A percentile compares a stretch with the other conserved stretches of the same genome.
These are phyloP conservation scores for Eretmochelys imbricata DNA, from an alignment of 2,113 vertebrate genomes.

Conservation along the genomic window DNA sequence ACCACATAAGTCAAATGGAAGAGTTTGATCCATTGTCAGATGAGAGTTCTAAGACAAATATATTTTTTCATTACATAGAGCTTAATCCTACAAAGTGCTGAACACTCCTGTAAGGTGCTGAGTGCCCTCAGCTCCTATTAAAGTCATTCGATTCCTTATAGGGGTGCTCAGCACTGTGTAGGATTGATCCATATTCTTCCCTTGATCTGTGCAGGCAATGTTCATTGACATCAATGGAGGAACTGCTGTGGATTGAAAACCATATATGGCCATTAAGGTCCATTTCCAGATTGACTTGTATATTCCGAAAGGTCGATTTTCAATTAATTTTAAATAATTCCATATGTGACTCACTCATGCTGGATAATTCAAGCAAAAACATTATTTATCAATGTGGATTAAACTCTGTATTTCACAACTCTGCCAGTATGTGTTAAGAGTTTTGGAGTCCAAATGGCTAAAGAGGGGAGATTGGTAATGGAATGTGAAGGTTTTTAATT, in stretches of 20 bases:
- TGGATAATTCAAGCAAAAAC: neutral
- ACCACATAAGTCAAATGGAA: neutral
- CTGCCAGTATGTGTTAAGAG: neutral
- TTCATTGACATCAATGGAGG: rapidly evolving
- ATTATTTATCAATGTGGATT: neutral
- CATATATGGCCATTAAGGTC: neutral
- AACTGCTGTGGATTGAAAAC: neutral
- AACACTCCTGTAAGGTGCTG: neutral
- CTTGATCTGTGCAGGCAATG: neutral
- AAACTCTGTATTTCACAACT: neutral
- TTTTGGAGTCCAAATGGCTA: neutral
- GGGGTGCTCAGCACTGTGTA: neutral
- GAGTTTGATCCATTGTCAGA: neutral
- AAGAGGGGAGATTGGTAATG: neutral
- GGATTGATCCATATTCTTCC: neutral
- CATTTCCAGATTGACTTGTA: neutral
- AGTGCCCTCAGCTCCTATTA: neutral
- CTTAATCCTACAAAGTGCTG: neutral
- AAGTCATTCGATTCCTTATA: neutral
- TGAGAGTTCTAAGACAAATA: neutral
- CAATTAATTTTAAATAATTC: constrained; percentile 22
- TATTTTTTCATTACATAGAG: neutral
- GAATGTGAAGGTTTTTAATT: neutral
- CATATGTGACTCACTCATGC: neutral
- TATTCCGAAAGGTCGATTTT: neutral